Base-by-base conservation (phyloP, 1,140 invertebrate species). In the Drosophila lini region DNA sequence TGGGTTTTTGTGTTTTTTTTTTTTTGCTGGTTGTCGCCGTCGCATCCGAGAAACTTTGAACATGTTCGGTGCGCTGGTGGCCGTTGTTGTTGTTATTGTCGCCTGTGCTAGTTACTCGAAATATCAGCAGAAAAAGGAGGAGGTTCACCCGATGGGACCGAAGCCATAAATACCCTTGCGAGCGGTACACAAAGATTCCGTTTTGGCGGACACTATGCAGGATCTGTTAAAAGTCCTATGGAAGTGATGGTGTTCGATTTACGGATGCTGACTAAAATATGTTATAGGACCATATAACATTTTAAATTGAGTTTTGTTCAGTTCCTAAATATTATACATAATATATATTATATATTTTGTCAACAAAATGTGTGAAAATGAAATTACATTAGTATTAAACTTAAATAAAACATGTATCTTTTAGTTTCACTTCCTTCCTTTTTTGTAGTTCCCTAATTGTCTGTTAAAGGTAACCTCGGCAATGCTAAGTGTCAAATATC, bases 1-100 rank as follows among this genome's bases (percentile, higher is more conserved):
- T 53, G 45, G 56, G 47, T 60, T 77, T 65, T 55, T 56, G 25
- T 63, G 53, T 81, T 44, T 77, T 67, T 60, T 50, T 75, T 70
- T 81, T 44, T 48, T 32, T 70, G 60, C 68, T 79, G 69, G 32
- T 81, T 48, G 68, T 60, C 68, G 64, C 48, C 62, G 78, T 77
- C 78, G 81, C 81, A 84, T 84, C 81, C 78, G 81, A 84, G 78
- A 80, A 85, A 84, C 78, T 85, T 88, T 88, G 57, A 89, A 80
- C 84, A 88, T 86, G 83, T 83, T 88, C 80, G 84, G 80, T 48
- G 41, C 42, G 42, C 74, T 78, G 81, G 42, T 73, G 78, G 65
- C 47, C 38, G 55, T 11, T 8, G 57, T 22, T 50, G 53, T 34
- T 50, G 74, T 71, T 62, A 60, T 71, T 55, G 70, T 67, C 44